These are phyloP conservation scores for Garra rufa DNA, from an alignment of 2,113 vertebrate species.

Conservation along the genomic window DNA sequence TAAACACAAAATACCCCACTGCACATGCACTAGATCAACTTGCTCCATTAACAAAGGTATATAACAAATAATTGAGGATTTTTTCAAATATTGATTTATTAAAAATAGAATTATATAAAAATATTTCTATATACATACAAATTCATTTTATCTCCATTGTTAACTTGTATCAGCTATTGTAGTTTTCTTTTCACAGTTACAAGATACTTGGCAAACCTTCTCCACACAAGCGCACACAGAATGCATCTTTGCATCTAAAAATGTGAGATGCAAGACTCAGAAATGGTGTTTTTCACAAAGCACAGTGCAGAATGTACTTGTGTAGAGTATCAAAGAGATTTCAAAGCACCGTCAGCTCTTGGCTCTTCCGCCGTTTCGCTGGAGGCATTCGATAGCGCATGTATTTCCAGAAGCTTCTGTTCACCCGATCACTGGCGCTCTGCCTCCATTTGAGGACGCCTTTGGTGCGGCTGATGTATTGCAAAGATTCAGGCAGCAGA, in stretches of 20 bases:
- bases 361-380: background rate
- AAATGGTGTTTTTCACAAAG: background rate
- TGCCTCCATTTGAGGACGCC: slow-evolving; percentile 81
- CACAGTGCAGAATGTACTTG: background rate
- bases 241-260: no score
- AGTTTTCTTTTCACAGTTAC: background rate
- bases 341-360: background rate
- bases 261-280: no score
- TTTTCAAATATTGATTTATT: no score
- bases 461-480: slow-evolving; percentile 82
- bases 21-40: background rate
- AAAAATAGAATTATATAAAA: background rate
- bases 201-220: background rate
- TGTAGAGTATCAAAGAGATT: background rate
- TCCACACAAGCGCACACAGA: background rate
- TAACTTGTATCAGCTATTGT: background rate
- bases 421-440: slow-evolving; percentile 37
- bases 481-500: slow-evolving; percentile 81
- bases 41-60: background rate
- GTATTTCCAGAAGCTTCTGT: slow-evolving; percentile 85
- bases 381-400: slow-evolving; percentile 83
- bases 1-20: background rate
- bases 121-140: no score
- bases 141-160: background rate
- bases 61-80: background rate